A percentile compares a stretch with the other conserved stretches of the same genome.
Evolutionary conservation across 2,113 vertebrate species (phyloP).

Genomic region (Electrona antarctica): DNA sequence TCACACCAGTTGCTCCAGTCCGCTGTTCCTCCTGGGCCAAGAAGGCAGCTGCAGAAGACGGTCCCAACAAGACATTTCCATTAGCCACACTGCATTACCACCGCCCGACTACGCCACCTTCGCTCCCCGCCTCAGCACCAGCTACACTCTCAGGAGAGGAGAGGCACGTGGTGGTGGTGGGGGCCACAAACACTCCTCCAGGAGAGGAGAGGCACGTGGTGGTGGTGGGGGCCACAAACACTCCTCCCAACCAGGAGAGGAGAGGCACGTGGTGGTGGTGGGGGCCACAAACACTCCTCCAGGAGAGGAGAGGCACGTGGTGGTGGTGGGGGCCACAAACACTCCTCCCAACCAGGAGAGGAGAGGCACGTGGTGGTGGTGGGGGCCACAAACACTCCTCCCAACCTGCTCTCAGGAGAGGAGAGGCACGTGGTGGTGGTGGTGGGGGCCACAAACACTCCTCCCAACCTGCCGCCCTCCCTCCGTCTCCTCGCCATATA

Average conservation of each 20-base stretch:
- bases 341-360: no score
- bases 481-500: slow-evolving; percentile 40
- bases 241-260: no score
- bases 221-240: no score
- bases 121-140: slow-evolving; percentile 39
- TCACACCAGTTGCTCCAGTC: slow-evolving; percentile 9
- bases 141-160: slow-evolving; percentile 42
- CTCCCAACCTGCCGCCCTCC: slow-evolving; percentile 27
- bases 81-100: slow-evolving; percentile 63
- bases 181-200: slow-evolving; percentile 57
- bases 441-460: slow-evolving; percentile 53
- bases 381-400: no score
- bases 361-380: no score
- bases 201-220: no score
- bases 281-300: no score
- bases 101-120: slow-evolving; percentile 1
- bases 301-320: no score
- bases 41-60: slow-evolving; percentile 31
- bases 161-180: slow-evolving; percentile 34
- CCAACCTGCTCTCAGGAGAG: no score
- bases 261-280: no score
- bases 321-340: no score
- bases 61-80: slow-evolving; percentile 78
- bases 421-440: slow-evolving; percentile 48
- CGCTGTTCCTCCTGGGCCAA: slow-evolving; percentile 30